Percentiles rank a stretch among this genome's conserved stretches.
Evolutionary conservation across 2,888 invertebrate species (phyloP).

Genomic region (Atherix ibis): DNA sequence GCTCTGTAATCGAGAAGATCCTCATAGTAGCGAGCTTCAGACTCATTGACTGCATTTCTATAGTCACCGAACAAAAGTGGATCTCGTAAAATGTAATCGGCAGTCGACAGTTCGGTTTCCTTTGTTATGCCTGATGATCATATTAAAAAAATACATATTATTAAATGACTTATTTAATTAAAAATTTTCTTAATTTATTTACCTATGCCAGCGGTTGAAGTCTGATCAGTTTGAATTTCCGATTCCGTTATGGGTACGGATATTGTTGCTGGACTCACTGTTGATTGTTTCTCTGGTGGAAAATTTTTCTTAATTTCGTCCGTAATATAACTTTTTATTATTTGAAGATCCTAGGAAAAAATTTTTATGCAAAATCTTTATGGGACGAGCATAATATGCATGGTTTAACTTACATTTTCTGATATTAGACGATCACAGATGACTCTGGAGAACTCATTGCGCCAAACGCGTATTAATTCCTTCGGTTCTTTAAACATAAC

Average conservation of each 20-base stretch:
- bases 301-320: conserved; percentile 40
- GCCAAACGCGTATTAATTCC: conserved; percentile 72
- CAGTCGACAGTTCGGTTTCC: conserved; percentile 20
- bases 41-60: conserved; percentile 67
- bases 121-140: too few relatives aligned
- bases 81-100: conserved; percentile 60
- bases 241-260: too few relatives aligned
- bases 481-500: conserved; percentile 48
- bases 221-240: neutral
- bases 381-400: neutral
- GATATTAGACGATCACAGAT: conserved; percentile 75
- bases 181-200: neutral
- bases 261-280: too few relatives aligned
- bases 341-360: conserved; percentile 43
- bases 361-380: conserved; percentile 2
- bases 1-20: conserved; percentile 82
- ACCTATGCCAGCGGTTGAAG: neutral
- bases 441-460: conserved; percentile 76
- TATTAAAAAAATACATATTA: too few relatives aligned
- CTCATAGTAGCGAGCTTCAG: conserved; percentile 67
- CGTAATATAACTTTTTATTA: conserved; percentile 44
- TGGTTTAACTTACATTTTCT: conserved; percentile 33
- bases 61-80: conserved; percentile 82
- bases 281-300: conserved; percentile 11
- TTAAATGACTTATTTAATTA: too few relatives aligned